Evolutionary conservation across 2,797 vertebrate species (phyloP), one percentile per base, ranked within the genome.

Genomic region (Choloepus didactylus): DNA sequence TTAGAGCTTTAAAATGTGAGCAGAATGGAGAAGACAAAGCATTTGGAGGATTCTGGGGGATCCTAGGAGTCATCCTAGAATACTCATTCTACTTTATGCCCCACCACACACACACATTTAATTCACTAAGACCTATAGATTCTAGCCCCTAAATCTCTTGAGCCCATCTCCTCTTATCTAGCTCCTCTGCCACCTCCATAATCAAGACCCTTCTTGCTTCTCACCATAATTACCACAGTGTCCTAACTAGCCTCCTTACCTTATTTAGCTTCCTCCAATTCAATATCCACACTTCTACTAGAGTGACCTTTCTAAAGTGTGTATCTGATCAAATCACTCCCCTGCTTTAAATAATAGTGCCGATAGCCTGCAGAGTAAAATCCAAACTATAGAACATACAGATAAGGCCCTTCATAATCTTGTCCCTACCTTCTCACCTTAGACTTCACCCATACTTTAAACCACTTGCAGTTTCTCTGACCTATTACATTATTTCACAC

Each of bases 181-280:
- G 73, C 35, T n/a, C 66, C 19, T 89, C 56, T 89, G 62, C 35
- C 23, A 87, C 60, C 44, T 59, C 21, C 41, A 59, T 75, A 38
- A 89, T 92, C 89, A 44, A 95, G 44, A 90, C 31, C 15, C 35
- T 89, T 89, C 81, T 89, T 75, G 83, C 46, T 92, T 87, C 46
- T 91, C 29, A 73, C 49, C 49, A 60, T 73, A 92, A 83, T 85
- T 76, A 73, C n/a, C 19, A 64, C 76, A 72, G 44, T 72, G 12
- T 77, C 70, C 64, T 64, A 77, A 67, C 69, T 59, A 38, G 18
- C 67, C 69, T 90, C 41, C n/a, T 90, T 79, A 44, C 46, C 51
- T 54, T 56, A 56, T 56, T 44, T 44, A 44, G 41, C 23, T 29
- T 93, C 75, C 69, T 91, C 49, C 44, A 92, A 86, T 62, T 92